Evolutionary conservation across 1,140 invertebrate genomes (phyloP).

Genomic region (Nasonia giraulti): DNA sequence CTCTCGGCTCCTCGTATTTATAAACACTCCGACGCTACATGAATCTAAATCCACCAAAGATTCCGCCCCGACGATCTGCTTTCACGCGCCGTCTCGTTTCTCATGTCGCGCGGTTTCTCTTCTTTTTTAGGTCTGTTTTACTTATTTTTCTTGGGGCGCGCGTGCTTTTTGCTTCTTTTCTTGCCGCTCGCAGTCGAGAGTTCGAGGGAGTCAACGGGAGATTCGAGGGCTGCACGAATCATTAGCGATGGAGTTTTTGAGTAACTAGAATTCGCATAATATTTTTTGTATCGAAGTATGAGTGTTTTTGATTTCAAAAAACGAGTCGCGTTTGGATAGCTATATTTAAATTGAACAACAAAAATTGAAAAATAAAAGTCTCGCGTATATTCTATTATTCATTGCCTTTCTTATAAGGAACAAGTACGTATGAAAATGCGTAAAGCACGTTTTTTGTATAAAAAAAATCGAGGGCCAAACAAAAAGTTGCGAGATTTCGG

Average conservation of each 20-base stretch:
- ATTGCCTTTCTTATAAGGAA: too few relatives aligned
- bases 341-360: too few relatives aligned
- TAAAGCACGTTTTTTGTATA: too few relatives aligned
- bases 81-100: slow-evolving; percentile 53
- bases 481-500: too few relatives aligned
- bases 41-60: slow-evolving; percentile 63
- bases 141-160: too few relatives aligned
- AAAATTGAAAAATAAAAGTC: too few relatives aligned
- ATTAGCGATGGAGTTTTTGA: neutral
- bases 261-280: neutral
- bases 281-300: neutral
- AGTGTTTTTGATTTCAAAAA: too few relatives aligned
- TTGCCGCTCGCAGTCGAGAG: neutral
- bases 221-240: neutral
- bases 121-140: neutral
- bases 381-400: too few relatives aligned
- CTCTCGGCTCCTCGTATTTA: slow-evolving; percentile 67
- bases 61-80: slow-evolving; percentile 55
- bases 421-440: too few relatives aligned
- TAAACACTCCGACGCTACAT: slow-evolving; percentile 69
- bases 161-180: neutral
- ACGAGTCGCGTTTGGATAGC: too few relatives aligned
- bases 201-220: neutral
- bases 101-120: slow-evolving; percentile 34
- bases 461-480: too few relatives aligned